Conservation (phyloP, 1,140 invertebrate genomes). For the Nymphalis io region DNA sequence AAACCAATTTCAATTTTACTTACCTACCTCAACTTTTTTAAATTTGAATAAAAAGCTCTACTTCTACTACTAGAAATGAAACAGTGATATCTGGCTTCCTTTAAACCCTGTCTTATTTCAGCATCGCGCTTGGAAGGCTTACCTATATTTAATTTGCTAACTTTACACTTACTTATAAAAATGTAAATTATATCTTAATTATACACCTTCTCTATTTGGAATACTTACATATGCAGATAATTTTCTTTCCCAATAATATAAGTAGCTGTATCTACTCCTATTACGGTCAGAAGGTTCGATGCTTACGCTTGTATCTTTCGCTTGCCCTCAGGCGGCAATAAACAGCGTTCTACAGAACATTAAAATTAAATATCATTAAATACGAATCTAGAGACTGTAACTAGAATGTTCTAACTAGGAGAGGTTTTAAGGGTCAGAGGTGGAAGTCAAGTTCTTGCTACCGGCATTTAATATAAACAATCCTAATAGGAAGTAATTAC, state of each 20-base stretch:
- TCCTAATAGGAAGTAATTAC: conserved; percentile 28
- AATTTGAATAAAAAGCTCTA: too few relatives aligned
- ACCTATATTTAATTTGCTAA: too few relatives aligned
- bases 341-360: conserved; percentile 18
- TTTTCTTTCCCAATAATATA: not conserved
- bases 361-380: conserved; percentile 31
- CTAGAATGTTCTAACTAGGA: conserved; percentile 29
- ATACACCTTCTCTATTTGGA: too few relatives aligned
- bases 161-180: too few relatives aligned
- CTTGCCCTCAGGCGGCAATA: conserved; percentile 7
- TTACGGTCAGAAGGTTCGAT: conserved; percentile 2
- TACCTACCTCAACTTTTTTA: too few relatives aligned
- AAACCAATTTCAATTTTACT: too few relatives aligned
- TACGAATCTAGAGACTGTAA: conserved; percentile 21
- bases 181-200: too few relatives aligned
- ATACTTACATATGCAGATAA: too few relatives aligned
- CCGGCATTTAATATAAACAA: conserved; percentile 29
- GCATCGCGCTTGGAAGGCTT: too few relatives aligned
- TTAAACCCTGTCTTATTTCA: too few relatives aligned
- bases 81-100: too few relatives aligned
- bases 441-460: conserved; percentile 22
- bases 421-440: conserved; percentile 29
- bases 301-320: conserved; percentile 11
- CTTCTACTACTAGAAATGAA: too few relatives aligned
- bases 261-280: conserved; percentile 1